Base-by-base conservation (phyloP, 1,140 invertebrate genomes). In the Lepidostoma basale region DNA sequence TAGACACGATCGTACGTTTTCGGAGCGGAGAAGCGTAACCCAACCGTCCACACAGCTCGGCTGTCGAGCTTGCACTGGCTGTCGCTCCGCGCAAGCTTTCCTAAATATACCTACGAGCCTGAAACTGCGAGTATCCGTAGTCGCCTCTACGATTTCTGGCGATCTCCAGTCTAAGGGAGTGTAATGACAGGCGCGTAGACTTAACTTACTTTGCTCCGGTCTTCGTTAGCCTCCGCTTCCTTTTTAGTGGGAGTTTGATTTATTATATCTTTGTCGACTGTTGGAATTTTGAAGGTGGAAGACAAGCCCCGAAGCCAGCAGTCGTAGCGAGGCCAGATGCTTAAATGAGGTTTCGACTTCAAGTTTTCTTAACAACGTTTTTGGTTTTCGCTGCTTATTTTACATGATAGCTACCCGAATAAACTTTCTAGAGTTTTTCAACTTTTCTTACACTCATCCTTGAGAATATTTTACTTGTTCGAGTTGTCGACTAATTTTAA, bases 1-100 rank as follows among this genome's bases (percentile, higher is more conserved):
- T 14, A 30, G 28, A 40, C 33, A 67, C 64, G 67, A 62, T 68
- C 59, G 67, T 62, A 62, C 52, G 39, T 54, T 25, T 60, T 47
- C 30, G 64, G 26, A 33, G 26, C 20, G 9, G 6, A 54, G 4
- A 39, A 62, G 58, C 33, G 30, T 9, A 12, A 42, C 54, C 54
- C 25, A 8, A 36, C 25, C 59, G 62, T 49, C 62, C 44, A 52
- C 12, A 30, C 68, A 45, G 40, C 62, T 65, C 68, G 68, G 40
- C 62, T n/a, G 56, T 18, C 68, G 68, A 70, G 68, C 68, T 58
- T 66, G 40, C 62, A 72, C 69, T 72, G 70, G 42, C 62, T 12
- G 49, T 28, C 66, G 54, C 44, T 22, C 16, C 39, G 68, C 68
- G 68, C 62, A 52, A 25, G 68, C 68, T 66, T 65, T 65, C 54